phyloP scores from a whole-genome alignment of 2,113 vertebrate genomes.

The Catharus minimus region DNA sequence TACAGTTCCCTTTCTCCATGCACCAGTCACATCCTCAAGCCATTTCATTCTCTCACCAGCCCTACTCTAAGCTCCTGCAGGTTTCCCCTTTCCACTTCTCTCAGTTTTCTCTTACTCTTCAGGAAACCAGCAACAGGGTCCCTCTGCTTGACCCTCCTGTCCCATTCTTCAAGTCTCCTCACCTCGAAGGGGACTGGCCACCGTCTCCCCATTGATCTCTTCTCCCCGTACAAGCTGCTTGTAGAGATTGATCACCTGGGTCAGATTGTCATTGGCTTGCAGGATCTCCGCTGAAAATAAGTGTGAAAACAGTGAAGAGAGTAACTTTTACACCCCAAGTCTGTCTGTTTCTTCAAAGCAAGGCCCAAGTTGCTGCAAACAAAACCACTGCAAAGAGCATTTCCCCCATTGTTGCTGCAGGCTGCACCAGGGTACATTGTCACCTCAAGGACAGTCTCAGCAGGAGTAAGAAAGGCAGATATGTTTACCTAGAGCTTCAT shows the following conservation, averaged over 20 bases:
- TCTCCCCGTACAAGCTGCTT: conserved; percentile 90
- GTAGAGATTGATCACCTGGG: conserved; percentile 95
- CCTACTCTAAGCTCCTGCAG: neutral
- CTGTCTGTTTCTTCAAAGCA: neutral
- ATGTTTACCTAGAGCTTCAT: conserved; percentile 91
- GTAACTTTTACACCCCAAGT: neutral
- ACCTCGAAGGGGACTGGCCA: conserved; percentile 77
- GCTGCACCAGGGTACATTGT: neutral
- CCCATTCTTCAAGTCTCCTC: neutral
- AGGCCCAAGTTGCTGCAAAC: neutral
- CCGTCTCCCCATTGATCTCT: conserved; percentile 84
- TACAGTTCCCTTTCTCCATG: neutral
- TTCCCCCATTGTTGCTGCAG: neutral
- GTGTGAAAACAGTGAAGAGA: neutral
- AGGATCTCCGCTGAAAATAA: conserved; percentile 87
- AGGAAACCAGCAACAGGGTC: neutral
- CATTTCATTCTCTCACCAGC: neutral
- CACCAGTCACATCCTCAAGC: neutral
- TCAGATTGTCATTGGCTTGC: conserved; percentile 95
- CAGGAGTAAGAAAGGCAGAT: neutral
- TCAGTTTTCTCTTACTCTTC: neutral
- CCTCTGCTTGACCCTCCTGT: neutral
- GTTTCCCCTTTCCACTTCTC: neutral
- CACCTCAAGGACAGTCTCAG: neutral
- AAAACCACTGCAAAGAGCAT: neutral